Evolutionary conservation across 1,140 invertebrate genomes (phyloP).

Genomic region (Leptinotarsa undecemlineata): DNA sequence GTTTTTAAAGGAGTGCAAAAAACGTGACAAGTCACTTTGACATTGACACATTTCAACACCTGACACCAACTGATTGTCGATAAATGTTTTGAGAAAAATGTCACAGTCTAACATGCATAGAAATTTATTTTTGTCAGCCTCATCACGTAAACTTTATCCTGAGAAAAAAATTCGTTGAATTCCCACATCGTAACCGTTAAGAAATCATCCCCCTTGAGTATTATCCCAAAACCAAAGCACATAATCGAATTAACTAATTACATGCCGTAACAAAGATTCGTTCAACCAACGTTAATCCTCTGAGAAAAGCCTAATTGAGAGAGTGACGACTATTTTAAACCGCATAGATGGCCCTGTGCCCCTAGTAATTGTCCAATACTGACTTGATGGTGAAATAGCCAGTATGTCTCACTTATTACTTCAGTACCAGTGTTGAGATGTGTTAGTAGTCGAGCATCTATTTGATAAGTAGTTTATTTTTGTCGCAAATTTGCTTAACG

Average conservation of each 20-base stretch:
- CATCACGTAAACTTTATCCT: no score
- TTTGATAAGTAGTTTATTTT: neutral
- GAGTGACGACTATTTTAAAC: conserved; percentile 15
- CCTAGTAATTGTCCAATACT: conserved; percentile 17
- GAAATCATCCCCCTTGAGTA: neutral
- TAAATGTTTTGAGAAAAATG: no score
- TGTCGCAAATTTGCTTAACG: neutral
- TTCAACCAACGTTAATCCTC: conserved; percentile 13
- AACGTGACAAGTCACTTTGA: no score
- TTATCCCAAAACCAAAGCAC: neutral
- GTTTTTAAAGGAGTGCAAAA: no score
- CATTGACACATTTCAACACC: no score
- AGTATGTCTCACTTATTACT: neutral
- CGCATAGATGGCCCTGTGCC: neutral
- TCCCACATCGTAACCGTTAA: no score
- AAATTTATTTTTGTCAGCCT: no score
- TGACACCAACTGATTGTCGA: no score
- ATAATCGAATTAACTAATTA: conserved; percentile 11
- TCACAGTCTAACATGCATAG: no score
- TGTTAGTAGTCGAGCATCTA: neutral
- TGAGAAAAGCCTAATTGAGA: conserved; percentile 22
- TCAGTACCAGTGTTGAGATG: neutral
- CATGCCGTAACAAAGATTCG: conserved; percentile 12
- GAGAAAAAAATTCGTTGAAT: no score
- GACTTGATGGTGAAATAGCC: conserved; percentile 13